phyloP scores from a whole-genome alignment of 2,888 invertebrate species.

The Heliconius charithonia region DNA sequence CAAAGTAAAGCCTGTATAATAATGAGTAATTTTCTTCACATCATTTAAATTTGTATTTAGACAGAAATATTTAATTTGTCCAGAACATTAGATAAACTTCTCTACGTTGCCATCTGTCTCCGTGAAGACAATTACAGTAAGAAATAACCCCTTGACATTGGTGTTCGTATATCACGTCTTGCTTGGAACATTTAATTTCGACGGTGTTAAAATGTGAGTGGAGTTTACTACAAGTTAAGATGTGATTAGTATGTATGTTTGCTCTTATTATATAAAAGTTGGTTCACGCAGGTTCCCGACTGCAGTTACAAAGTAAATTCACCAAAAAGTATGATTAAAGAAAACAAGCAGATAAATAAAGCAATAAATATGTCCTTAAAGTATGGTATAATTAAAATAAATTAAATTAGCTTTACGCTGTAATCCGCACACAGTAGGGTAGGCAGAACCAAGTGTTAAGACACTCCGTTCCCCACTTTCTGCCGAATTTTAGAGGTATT shows the following conservation, averaged over 20 bases:
- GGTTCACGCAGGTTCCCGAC: not conserved
- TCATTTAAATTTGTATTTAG: not conserved
- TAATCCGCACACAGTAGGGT: too few species aligned
- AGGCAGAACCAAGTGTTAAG: too few species aligned
- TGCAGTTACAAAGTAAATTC: too few species aligned
- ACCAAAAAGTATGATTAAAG: too few species aligned
- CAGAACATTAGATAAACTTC: not conserved
- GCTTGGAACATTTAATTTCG: constrained; percentile 14
- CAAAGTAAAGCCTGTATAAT: too few species aligned
- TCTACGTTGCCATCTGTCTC: not conserved
- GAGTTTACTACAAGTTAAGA: not conserved
- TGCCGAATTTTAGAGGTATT: too few species aligned
- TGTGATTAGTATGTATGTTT: not conserved
- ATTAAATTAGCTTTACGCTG: too few species aligned
- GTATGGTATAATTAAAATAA: too few species aligned
- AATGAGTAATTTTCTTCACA: not conserved
- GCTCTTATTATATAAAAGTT: not conserved
- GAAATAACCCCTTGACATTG: constrained; percentile 1
- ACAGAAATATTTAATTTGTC: not conserved
- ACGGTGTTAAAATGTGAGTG: not conserved
- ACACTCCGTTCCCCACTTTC: too few species aligned
- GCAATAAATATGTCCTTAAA: too few species aligned
- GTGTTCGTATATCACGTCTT: not conserved
- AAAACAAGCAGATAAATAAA: too few species aligned
- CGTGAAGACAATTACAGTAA: not conserved